Evolutionary conservation across 2,888 invertebrate species (phyloP), one percentile per base, ranked within the genome.

Genomic region (Nowickia ferox): DNA sequence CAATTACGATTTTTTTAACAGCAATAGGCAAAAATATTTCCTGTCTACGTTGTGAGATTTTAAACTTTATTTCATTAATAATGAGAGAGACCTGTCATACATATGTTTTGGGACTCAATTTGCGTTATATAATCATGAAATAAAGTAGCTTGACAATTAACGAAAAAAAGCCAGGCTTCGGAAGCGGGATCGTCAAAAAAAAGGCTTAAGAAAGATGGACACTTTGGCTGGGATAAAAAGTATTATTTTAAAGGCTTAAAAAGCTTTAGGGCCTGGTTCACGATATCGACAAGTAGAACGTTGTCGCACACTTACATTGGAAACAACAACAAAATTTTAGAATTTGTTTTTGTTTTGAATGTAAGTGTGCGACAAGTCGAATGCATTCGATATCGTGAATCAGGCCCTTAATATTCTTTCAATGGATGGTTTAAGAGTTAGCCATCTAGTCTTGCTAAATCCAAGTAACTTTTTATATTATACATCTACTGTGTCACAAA

Each of bases 361-460:
- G n/a, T n/a, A n/a, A n/a, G n/a, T n/a, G n/a, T n/a, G n/a, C n/a
- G n/a, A n/a, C n/a, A n/a, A n/a, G n/a, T n/a, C n/a, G n/a, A n/a
- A n/a, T n/a, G n/a, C n/a, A n/a, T n/a, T n/a, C n/a, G n/a, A n/a
- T n/a, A n/a, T n/a, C n/a, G n/a, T n/a, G n/a, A n/a, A n/a, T n/a
- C n/a, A n/a, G n/a, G n/a, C n/a, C n/a, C n/a, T n/a, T n/a, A n/a
- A 77, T 77, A 85, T 79, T 79, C 75, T 53, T 82, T 85, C 79
- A 30, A 83, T 83, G 42, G 77, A 57, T 57, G 84, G 86, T 42
- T 53, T 69, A 53, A 69, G 17, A 53, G 53, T 74, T 61, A 66
- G 78, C 75, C 78, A 71, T 17, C 78, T 68, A n/a, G n/a, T n/a
- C n/a, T n/a, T n/a, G 68, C 68, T 68, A 53, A 15, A 53, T 38